Evolutionary conservation across 2,113 vertebrate genomes (phyloP).

Genomic region (Crotophaga sulcirostris): DNA sequence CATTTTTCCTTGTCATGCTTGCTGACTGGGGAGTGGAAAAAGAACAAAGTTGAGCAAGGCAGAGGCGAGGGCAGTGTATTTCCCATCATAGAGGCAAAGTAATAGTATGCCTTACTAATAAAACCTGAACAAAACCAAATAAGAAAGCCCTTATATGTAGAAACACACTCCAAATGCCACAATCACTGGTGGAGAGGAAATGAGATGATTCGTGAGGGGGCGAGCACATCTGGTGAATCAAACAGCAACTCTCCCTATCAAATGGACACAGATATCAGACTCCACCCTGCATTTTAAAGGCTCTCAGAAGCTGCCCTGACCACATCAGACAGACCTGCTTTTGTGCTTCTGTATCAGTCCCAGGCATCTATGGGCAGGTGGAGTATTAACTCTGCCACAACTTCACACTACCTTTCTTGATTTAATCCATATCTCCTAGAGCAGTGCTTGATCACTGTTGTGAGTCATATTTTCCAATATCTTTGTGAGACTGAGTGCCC

Average conservation of each 20-base stretch:
- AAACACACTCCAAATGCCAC: neutral
- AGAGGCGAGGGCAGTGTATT: neutral
- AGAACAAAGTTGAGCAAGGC: neutral
- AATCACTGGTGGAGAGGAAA: neutral
- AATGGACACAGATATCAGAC: accelerated
- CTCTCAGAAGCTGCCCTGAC: neutral
- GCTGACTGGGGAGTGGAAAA: neutral
- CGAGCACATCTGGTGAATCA: conserved; percentile 9
- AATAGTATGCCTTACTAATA: neutral
- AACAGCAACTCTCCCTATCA: neutral
- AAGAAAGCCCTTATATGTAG: neutral
- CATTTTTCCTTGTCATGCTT: neutral
- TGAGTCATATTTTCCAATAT: neutral
- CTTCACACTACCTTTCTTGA: neutral
- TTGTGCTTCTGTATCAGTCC: neutral
- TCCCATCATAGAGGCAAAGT: neutral
- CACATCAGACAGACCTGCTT: neutral
- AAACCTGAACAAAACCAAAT: neutral
- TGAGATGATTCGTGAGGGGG: neutral
- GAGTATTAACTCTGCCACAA: neutral
- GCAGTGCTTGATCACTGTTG: neutral
- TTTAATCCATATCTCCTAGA: neutral
- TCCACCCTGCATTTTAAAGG: neutral
- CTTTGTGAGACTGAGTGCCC: neutral
- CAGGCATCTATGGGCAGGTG: neutral